phyloP scores from a whole-genome alignment of 2,888 invertebrate species.

The Hesperia comma region DNA sequence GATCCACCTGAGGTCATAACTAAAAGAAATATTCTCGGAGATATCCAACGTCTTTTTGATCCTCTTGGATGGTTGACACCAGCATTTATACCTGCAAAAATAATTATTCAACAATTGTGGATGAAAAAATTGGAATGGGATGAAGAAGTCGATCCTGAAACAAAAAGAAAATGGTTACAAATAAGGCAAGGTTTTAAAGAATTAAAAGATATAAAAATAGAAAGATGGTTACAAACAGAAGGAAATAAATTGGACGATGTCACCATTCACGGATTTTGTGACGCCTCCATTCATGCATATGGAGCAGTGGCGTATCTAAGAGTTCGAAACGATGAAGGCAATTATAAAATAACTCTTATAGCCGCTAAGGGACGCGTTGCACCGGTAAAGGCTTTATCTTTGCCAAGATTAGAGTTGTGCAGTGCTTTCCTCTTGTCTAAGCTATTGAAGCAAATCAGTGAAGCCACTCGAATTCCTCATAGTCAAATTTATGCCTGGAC shows the following conservation, averaged over 20 bases:
- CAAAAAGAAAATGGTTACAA: constrained; percentile 36
- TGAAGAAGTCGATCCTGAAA: constrained; percentile 18
- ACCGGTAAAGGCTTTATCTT: constrained; percentile 34
- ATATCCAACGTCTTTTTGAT: constrained; percentile 18
- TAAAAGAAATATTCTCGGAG: constrained; percentile 24
- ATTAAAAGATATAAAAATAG: constrained; percentile 19
- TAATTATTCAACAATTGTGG: constrained; percentile 43
- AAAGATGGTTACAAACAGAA: constrained; percentile 23
- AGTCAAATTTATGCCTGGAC: constrained; percentile 46
- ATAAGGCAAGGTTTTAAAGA: constrained; percentile 33
- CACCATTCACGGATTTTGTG: constrained; percentile 38
- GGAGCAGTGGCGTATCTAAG: constrained; percentile 36
- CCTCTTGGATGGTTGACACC: constrained; percentile 6
- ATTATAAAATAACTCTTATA: constrained; percentile 31
- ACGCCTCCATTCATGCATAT: constrained; percentile 37
- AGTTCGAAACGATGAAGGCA: constrained; percentile 17
- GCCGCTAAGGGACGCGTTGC: constrained; percentile 28
- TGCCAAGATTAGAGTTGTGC: constrained; percentile 1
- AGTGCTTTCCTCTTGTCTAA: too few relatives aligned
- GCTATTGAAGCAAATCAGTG: too few relatives aligned
- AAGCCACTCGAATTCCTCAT: too few relatives aligned
- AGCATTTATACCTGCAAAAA: constrained; percentile 33
- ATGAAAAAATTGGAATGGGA: constrained; percentile 39
- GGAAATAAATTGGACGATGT: constrained; percentile 10
- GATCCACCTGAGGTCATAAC: constrained; percentile 14